These are phyloP conservation scores for Acrobeloides nanus DNA, from an alignment of 2,888 invertebrate genomes.

Conservation along the genomic window DNA sequence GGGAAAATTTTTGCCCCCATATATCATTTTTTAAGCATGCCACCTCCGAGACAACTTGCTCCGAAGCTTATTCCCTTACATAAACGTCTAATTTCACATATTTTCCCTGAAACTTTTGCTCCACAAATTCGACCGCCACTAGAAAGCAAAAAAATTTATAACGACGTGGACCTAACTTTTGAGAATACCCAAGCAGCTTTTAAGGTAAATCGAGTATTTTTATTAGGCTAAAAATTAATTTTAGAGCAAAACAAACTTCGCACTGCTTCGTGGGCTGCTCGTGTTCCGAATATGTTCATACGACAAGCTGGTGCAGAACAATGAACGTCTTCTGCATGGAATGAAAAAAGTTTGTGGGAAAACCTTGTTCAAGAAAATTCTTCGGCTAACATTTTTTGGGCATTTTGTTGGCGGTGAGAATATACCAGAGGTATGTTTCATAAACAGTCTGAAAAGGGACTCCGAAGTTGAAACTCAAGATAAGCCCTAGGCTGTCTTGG, in stretches of 20 bases:
- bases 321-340: constrained; percentile 34
- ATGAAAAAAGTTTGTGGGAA: constrained; percentile 32
- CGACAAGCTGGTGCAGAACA: constrained; percentile 44
- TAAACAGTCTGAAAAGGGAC: too few relatives aligned
- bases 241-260: constrained; percentile 50
- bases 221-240: constrained; percentile 11
- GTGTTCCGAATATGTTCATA: constrained; percentile 43
- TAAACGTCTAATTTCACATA: too few relatives aligned
- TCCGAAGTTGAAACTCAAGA: too few relatives aligned
- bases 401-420: constrained; percentile 95
- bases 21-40: too few relatives aligned
- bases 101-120: too few relatives aligned
- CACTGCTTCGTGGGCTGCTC: constrained; percentile 42
- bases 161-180: constrained; percentile 42
- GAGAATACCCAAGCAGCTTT: constrained; percentile 50
- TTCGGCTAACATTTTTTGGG: constrained; percentile 94
- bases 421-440: constrained; percentile 52
- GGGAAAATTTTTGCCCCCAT: too few relatives aligned
- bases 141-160: too few relatives aligned
- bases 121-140: too few relatives aligned
- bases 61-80: too few relatives aligned
- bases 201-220: too few relatives aligned
- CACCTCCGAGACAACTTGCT: too few relatives aligned
- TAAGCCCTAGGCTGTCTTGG: too few relatives aligned
- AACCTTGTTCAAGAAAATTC: constrained; percentile 54